Evolutionary conservation across 2,888 invertebrate species (phyloP), one percentile per base, ranked within the genome.

Genomic region (Drosophila atripex): DNA sequence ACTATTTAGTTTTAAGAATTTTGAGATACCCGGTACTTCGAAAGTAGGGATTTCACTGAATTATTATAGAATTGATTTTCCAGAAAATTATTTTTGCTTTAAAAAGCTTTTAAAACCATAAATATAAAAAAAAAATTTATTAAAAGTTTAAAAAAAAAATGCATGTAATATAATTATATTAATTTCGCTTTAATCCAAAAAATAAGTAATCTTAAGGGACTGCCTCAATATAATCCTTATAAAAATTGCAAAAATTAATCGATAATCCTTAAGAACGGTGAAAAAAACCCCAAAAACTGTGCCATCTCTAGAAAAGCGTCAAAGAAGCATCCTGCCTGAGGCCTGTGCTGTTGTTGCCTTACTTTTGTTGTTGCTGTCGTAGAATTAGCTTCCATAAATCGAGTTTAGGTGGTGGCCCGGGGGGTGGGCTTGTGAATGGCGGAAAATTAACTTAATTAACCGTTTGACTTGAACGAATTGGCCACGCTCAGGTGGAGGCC

Each of bases 381-480:
- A 47, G 49, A 58, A 80, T 77, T 80, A 77, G 80, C 71, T 69
- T 38, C 60, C 83, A 61, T 79, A 83, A 84, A 84, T 86, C 77
- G 73, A 65, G 73, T 14, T 18, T 9, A 28, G 16, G 46, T 12
- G 28, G 28, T 2, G 9, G 28, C 28, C 16, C 8, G 58, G 28
- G 25, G 28, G 5, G 16, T 8, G 25, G n/a, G 25, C 6, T 28
- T 9, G 35, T 35, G 56, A 32, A 47, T 16, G 38, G 61, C 58
- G 60, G 61, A 52, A 75, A 80, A 80, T 83, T 72, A 79, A 83
- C 60, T 79, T 79, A 80, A 77, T 86, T 83, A 80, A 75, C 80
- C 84, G 71, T 63, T 75, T 86, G 84, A 80, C 80, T 80, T 71
- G 64, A 80, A 80, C 77, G 75, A 83, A 80, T 86, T 86, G 83